Percentiles rank a stretch among this genome's conserved stretches.
Evolutionary conservation across 2,797 vertebrate genomes (phyloP).

Genomic region (Tympanoctomys barrerae): DNA sequence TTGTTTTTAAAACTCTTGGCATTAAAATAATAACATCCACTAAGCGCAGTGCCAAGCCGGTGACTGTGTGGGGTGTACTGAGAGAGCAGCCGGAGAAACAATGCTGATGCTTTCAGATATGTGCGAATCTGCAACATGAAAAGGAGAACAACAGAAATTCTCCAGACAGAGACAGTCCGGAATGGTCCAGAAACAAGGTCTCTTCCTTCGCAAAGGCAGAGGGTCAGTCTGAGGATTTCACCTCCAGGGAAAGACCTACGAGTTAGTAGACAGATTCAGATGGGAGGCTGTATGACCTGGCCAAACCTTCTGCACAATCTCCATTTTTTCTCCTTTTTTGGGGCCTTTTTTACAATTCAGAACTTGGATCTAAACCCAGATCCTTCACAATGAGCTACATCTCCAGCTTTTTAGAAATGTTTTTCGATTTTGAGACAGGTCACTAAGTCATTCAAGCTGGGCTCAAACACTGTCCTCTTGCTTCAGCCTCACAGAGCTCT

Average conservation of each 20-base stretch:
- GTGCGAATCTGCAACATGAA: background rate
- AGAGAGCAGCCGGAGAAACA: background rate
- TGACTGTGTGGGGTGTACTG: rapidly evolving
- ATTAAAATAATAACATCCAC: background rate
- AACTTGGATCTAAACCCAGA: background rate
- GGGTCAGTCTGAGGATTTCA: background rate
- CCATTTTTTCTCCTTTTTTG: too few species aligned
- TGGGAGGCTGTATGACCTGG: too few species aligned
- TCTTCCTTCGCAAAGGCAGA: background rate
- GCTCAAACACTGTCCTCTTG: background rate
- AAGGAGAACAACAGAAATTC: background rate
- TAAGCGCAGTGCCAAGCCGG: background rate
- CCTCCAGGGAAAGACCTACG: background rate
- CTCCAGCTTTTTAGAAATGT: background rate
- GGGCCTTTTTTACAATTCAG: background rate
- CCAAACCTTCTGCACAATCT: background rate
- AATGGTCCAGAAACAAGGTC: background rate
- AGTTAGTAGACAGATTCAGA: background rate
- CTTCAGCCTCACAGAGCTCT: background rate
- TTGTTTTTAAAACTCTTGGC: background rate
- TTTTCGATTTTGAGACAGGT: background rate
- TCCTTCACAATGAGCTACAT: background rate
- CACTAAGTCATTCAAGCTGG: background rate
- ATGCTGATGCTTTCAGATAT: background rate
- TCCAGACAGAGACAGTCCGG: background rate